A percentile compares a stretch with the other conserved stretches of the same genome.
These are phyloP conservation scores for Ispidina lecontei DNA, from an alignment of 2,797 vertebrate species.

Conservation along the genomic window DNA sequence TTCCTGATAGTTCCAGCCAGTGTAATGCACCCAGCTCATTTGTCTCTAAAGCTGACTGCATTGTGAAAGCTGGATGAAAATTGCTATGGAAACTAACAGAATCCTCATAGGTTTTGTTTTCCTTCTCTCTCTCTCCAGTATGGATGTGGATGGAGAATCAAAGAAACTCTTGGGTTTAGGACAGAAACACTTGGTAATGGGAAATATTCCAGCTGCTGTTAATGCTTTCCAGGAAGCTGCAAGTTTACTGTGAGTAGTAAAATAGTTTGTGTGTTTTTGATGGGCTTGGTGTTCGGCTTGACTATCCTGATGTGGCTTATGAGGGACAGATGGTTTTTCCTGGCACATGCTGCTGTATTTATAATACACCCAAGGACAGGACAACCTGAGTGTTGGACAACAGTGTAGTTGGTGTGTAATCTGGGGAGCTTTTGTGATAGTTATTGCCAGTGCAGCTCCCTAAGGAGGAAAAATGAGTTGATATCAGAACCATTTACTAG, in stretches of 20 bases:
- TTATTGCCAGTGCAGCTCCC: neutral
- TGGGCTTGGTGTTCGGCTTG: neutral
- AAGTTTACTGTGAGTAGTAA: slow-evolving; percentile 89
- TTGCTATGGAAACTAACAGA: neutral
- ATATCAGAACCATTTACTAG: neutral
- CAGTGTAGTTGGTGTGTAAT: neutral
- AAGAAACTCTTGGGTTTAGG: slow-evolving; percentile 93
- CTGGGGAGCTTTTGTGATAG: neutral
- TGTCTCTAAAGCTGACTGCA: neutral
- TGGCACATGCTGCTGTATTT: fast-evolving
- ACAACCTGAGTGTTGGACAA: fast-evolving
- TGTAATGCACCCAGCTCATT: fast-evolving
- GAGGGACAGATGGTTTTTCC: neutral
- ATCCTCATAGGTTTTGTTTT: neutral
- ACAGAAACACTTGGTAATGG: slow-evolving; percentile 95
- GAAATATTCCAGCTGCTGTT: slow-evolving; percentile 92
- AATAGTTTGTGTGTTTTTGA: neutral
- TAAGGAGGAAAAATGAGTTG: neutral
- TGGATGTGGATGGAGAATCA: slow-evolving; percentile 90
- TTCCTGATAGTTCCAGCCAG: neutral
- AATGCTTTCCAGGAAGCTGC: slow-evolving; percentile 94
- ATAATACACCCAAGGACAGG: fast-evolving
- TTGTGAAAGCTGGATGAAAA: neutral
- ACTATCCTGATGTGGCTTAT: neutral
- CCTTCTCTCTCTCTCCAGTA: neutral